Evolutionary conservation across 2,797 vertebrate genomes (phyloP).

Genomic region (Premnoplex brunnescens): DNA sequence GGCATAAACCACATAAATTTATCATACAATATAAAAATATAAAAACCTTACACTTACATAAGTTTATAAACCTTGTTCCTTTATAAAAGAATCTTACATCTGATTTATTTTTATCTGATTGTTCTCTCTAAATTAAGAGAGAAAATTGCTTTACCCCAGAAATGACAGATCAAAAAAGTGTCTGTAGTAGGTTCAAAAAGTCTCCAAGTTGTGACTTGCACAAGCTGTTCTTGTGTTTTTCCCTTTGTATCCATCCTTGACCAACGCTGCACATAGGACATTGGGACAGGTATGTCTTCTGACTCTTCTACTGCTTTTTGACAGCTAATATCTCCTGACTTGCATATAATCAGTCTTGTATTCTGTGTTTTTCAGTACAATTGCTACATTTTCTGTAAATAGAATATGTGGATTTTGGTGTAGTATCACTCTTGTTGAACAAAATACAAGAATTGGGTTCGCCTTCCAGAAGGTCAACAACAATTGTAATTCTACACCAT

Average conservation of each 20-base stretch:
- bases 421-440: neutral
- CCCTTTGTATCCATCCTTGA: neutral
- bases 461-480: neutral
- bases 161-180: neutral
- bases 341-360: neutral
- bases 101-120: neutral
- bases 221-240: neutral
- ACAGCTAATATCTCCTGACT: neutral
- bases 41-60: neutral
- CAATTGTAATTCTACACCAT: neutral
- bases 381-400: neutral
- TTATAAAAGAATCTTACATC: neutral
- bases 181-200: neutral
- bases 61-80: neutral
- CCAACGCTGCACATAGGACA: fast-evolving
- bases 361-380: neutral
- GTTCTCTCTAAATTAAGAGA: neutral
- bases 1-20: neutral
- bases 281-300: neutral
- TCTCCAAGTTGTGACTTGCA: neutral
- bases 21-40: neutral
- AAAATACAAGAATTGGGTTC: neutral
- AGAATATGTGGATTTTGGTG: neutral
- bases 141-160: neutral
- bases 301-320: neutral